Base-by-base conservation (phyloP, 2,888 invertebrate genomes). In the Halictus quadricinctus region DNA sequence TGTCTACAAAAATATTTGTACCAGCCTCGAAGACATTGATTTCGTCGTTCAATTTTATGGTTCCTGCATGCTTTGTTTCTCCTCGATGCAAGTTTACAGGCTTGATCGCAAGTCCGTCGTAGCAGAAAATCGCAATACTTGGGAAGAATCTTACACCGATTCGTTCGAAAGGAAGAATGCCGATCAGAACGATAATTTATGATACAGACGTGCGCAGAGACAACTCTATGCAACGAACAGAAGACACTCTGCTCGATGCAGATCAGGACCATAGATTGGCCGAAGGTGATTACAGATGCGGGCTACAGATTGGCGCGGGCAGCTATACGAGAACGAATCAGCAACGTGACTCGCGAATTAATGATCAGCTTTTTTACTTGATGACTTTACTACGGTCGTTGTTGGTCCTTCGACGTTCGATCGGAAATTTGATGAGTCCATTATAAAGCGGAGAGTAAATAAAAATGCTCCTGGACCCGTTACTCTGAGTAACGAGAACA, bases 311-410 rank as follows among this genome's bases (percentile, higher is more conserved):
- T 82, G 84, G 74, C 73, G 69, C 69, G 75, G 79, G 77, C 76
- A 70, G 75, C 64, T 72, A 74, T 78, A 84, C 79, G 74, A 85
- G 87, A 90, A 83, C 88, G 84, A 85, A 87, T 76, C 85, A 80
- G 72, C 80, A 90, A 87, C 89, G 81, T 88, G 90, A 88, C 89
- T 89, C 81, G 90, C 69, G 80, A 89, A 87, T 89, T 87, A 85
- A 87, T 80, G 78, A 86, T 80, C 79, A 48, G 69, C 41, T 74
- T 79, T 76, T 73, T 82, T 81, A 74, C 81, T 79, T 84, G 84
- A 88, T 78, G 84, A 84, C 84, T 85, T 80, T 77, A 81, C 83
- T 70, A 74, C 76, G 75, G 36, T 36, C 76, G 75, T 86, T 75
- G 81, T 64, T 41, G 78, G 75, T 70, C 72, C 64, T 46, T 25